These are phyloP conservation scores for Heliconius ismenius DNA, from an alignment of 2,888 invertebrate genomes.

Conservation along the genomic window DNA sequence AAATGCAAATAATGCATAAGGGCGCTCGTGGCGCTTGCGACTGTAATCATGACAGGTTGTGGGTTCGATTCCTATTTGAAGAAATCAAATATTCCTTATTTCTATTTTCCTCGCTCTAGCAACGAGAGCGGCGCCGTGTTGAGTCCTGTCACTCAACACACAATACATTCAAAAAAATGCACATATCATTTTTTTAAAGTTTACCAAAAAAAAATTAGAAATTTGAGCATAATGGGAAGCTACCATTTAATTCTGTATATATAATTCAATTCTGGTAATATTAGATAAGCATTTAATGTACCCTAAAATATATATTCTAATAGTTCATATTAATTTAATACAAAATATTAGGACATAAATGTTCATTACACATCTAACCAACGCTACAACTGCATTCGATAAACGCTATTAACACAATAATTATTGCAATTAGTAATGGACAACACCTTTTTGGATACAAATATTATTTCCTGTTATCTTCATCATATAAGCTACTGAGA, in stretches of 20 bases:
- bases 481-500: too few species aligned
- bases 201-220: background rate
- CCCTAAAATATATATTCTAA: background rate
- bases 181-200: too few species aligned
- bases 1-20: background rate
- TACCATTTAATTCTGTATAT: background rate
- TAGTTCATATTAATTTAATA: background rate
- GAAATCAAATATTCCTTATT: too few species aligned
- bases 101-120: too few species aligned
- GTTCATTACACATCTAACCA: background rate
- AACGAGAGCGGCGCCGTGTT: too few species aligned
- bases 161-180: too few species aligned
- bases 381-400: background rate
- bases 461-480: too few species aligned
- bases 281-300: background rate
- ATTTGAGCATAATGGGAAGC: background rate
- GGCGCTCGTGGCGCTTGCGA: too few species aligned
- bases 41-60: too few species aligned
- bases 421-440: background rate
- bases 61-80: too few species aligned
- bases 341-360: background rate
- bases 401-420: constrained; percentile 1
- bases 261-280: background rate
- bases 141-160: too few species aligned
- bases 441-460: too few species aligned